Evolutionary conservation across 2,797 vertebrate genomes (phyloP), one percentile per base, ranked within the genome.

Genomic region (Uromys caudimaculatus): DNA sequence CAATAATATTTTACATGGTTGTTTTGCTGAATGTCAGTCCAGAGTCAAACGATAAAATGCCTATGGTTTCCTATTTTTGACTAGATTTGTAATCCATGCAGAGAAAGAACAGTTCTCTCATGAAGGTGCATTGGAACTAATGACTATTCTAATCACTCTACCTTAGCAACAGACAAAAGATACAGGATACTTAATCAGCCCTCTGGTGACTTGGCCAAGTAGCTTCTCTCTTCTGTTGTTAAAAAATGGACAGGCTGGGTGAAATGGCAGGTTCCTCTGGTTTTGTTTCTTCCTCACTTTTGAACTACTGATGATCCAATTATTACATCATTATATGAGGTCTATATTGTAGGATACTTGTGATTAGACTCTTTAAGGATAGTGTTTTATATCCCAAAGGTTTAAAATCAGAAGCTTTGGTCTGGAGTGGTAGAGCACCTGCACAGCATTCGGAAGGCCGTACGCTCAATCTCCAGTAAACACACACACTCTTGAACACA

Each of bases 11-110:
- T 97, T n/a, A 75, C 47, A 41, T 85, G 84, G 41, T 77, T 81
- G 76, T 90, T 95, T 96, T 44, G 14, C 23, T 86, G 88, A 87
- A 78, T 50, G 64, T 90, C 35, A 73, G 77, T 82, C 95, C 60
- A 85, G 56, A 92, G 93, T 78, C 50, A 67, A 75, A 85, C 83
- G 60, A 35, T 7, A 95, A 76, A 82, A 38, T 19, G 62, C 35
- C 84, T 27, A 77, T 3, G 21, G 87, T 75, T 93, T 84, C 77
- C 54, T 78, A 82, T 9, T 3, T 84, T 56, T 75, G 58, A 58
- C 69, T n/a, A 50, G 69, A 84, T 88, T 64, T 41, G 2, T 93
- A 92, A 90, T n/a, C 2, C 54, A 78, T 27, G 6, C 21, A 75
- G n/a, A 21, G 60, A 88, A 90, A 29, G 44, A 85, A 89, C 78